phyloP scores from a whole-genome alignment of 2,113 vertebrate species.

The Myrmecophaga tridactyla region DNA sequence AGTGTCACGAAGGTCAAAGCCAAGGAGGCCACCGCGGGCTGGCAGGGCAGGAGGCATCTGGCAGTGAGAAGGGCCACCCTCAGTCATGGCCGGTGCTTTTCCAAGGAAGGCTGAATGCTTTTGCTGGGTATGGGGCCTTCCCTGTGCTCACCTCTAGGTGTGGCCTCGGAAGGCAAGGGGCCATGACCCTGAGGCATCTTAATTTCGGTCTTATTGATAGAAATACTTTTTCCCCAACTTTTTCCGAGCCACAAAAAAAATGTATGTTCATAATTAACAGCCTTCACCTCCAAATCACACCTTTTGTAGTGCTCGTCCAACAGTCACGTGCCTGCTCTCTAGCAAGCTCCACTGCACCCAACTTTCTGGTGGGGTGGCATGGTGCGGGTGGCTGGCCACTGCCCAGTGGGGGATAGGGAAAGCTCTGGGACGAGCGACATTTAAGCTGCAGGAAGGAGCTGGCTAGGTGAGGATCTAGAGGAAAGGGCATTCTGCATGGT shows the following conservation, averaged over 20 bases:
- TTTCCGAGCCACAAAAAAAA: neutral
- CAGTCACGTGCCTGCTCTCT: accelerated
- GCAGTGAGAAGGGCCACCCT: accelerated
- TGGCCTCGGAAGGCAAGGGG: neutral
- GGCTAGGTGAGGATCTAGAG: no score
- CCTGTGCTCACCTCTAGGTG: no score
- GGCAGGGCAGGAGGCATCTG: accelerated
- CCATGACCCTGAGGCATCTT: neutral
- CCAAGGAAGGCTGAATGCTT: accelerated
- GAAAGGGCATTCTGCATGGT: no score
- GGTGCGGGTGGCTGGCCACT: no score
- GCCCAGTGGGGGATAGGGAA: no score
- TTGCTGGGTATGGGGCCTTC: accelerated
- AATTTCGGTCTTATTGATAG: neutral
- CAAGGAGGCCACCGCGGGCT: neutral
- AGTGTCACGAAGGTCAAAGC: accelerated
- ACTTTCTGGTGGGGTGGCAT: no score
- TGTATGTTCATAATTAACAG: accelerated
- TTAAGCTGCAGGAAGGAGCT: no score
- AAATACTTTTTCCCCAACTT: neutral
- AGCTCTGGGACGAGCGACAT: no score
- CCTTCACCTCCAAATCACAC: neutral
- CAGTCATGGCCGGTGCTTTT: neutral
- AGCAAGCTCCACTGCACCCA: accelerated
- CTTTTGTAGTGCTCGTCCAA: accelerated